phyloP scores from a whole-genome alignment of 2,888 invertebrate genomes.

The Mamestra brassicae region DNA sequence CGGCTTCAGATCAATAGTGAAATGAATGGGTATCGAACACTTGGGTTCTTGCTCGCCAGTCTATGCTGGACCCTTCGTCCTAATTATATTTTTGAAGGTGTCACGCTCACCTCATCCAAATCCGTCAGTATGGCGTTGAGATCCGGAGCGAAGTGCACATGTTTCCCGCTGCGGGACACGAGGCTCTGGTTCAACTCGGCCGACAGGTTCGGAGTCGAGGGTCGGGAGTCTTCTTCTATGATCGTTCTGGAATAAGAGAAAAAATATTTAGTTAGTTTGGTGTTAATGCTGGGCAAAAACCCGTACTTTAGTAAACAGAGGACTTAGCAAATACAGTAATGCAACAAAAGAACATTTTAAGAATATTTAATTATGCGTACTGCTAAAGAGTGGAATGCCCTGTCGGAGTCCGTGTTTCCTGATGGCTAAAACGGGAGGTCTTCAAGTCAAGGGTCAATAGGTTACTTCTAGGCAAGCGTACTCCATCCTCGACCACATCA shows the following conservation, averaged over 20 bases:
- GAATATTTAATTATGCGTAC: no score
- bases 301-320: background rate
- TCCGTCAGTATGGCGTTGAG: conserved; percentile 91
- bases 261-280: background rate
- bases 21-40: no score
- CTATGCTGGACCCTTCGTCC: no score
- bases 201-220: conserved; percentile 72
- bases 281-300: background rate
- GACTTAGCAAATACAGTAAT: background rate
- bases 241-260: conserved; percentile 62
- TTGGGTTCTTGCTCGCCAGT: no score
- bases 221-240: conserved; percentile 73
- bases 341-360: background rate
- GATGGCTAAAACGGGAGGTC: no score
- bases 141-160: conserved; percentile 94
- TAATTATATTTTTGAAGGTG: background rate
- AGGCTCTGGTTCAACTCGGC: conserved; percentile 74
- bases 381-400: no score
- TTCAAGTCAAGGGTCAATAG: no score
- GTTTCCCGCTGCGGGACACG: conserved; percentile 81
- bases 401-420: no score
- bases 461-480: no score
- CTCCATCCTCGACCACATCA: no score
- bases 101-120: conserved; percentile 87
- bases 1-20: no score